Conservation (phyloP, 2,888 invertebrate species). For the Gortyna flavago region DNA sequence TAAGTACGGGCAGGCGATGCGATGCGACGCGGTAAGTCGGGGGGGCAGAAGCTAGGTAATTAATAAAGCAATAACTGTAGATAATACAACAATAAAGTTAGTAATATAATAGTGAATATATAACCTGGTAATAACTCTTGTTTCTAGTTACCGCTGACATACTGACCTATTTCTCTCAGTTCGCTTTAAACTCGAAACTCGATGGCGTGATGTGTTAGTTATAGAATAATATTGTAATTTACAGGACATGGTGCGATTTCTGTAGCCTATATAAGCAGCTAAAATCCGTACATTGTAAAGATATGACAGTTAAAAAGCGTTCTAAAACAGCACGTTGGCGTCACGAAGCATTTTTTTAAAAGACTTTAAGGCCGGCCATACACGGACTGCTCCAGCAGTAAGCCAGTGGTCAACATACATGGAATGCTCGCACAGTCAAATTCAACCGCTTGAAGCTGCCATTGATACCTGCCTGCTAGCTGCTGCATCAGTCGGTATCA, state of each 20-base stretch:
- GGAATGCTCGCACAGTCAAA: no score
- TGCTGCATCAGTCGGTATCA: no score
- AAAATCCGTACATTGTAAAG: neutral
- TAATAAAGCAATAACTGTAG: neutral
- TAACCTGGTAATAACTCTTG: neutral
- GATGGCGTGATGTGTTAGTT: neutral
- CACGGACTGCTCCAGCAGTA: no score
- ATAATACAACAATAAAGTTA: neutral
- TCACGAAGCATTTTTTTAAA: no score
- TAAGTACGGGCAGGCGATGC: no score
- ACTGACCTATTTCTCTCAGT: constrained; percentile 36
- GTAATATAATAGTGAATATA: neutral
- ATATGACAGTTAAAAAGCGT: neutral
- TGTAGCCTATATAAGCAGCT: no score
- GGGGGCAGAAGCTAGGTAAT: no score
- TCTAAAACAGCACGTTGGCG: neutral
- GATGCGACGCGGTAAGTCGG: no score
- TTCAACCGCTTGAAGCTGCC: no score
- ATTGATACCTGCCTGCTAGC: no score
- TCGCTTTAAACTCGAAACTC: constrained; percentile 21
- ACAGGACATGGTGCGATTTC: neutral
- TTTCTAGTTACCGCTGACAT: constrained; percentile 27
- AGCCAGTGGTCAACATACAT: no score
- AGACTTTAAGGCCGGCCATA: no score
- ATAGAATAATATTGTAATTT: constrained; percentile 4